Evolutionary conservation across 2,888 invertebrate species (phyloP).

Genomic region (Sycophila texana): DNA sequence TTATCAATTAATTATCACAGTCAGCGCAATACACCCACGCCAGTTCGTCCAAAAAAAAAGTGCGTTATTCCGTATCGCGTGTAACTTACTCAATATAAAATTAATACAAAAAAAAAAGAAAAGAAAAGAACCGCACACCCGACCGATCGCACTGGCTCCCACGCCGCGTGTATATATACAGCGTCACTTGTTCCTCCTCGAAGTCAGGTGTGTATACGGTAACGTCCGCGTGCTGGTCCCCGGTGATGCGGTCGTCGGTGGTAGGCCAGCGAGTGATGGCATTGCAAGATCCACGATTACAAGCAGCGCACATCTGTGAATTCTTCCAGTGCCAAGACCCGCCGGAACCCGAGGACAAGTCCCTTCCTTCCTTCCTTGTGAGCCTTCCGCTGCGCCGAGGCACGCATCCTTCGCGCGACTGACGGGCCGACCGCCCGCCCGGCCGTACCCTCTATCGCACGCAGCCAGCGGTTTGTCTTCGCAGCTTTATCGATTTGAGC

Average conservation of each 20-base stretch:
- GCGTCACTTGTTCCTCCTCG: slow-evolving; percentile 1
- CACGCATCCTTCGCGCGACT: slow-evolving; percentile 2
- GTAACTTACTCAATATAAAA: no score
- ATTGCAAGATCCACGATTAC: slow-evolving; percentile 76
- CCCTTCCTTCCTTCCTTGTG: slow-evolving; percentile 50
- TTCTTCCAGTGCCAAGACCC: slow-evolving; percentile 76
- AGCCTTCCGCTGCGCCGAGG: not conserved
- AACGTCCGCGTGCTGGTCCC: not conserved
- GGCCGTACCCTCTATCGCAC: not conserved
- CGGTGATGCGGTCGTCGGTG: slow-evolving; percentile 52
- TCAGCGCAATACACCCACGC: no score
- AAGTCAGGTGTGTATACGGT: no score
- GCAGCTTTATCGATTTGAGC: slow-evolving; percentile 1
- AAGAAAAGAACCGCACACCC: no score
- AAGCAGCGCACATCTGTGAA: slow-evolving; percentile 74
- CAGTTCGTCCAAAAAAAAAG: no score
- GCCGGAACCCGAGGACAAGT: slow-evolving; percentile 67
- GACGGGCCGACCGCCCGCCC: not conserved
- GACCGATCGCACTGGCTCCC: no score
- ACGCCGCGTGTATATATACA: not conserved
- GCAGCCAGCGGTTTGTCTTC: slow-evolving; percentile 5
- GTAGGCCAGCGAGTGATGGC: slow-evolving; percentile 75
- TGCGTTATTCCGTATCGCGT: no score
- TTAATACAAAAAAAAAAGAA: no score
- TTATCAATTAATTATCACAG: no score